Evolutionary conservation across 2,113 vertebrate species (phyloP), one percentile per base, ranked within the genome.

Genomic region (Propithecus coquereli): DNA sequence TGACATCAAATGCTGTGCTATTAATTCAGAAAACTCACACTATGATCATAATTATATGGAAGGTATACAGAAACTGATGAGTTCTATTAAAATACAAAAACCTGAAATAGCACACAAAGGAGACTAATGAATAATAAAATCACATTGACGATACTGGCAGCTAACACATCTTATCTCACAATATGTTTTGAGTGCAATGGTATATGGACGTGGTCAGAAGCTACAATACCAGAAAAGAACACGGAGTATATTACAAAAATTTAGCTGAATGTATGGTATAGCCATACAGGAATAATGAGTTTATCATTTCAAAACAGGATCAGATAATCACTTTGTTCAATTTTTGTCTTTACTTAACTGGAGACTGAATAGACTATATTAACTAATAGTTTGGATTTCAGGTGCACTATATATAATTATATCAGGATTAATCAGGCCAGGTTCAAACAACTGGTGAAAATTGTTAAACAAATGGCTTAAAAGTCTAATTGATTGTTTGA

Each of bases 101-200:
- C 50, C 37, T 80, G 86, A 32, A 97, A 27, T 45, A 90, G 8
- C 50, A 79, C 80, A 76, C 27, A 84, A 87, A 96, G 66, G 37
- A 98, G 90, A 97, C 50, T 83, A 82, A 79, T 89, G 74, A 97
- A 95, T 82, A 95, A 92, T 95, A 96, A 97, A 96, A 63, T 22
- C 66, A 87, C 83, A 90, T 17, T 45, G 9, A 76, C 52, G 34
- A 82, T 20, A 94, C 9, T 71, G 82, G 84, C 81, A 94, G 37
- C 13, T 91, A 63, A 89, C 18, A 85, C 18, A 61, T 92, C 52
- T 96, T 71, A 90, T n/a, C 16, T 61, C 73, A 96, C 47, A 54
- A 52, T 83, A 27, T 65, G 90, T 43, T 80, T 73, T 96, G 47
- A 92, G 20, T 95, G 6, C 52, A 90, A 57, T 87, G 40, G 34